Evolutionary conservation across 2,888 invertebrate genomes (phyloP).

Genomic region (Pheosia gnoma): DNA sequence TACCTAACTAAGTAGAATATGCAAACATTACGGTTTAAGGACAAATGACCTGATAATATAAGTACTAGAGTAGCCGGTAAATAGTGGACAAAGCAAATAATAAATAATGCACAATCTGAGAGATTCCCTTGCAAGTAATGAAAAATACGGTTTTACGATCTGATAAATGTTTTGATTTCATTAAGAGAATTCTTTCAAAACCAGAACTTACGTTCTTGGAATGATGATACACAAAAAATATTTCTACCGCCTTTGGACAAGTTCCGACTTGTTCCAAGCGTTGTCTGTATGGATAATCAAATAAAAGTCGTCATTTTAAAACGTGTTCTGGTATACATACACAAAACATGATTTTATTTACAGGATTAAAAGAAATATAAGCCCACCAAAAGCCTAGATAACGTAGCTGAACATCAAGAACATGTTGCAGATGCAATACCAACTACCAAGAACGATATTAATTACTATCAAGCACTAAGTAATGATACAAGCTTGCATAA

Average conservation of each 20-base stretch:
- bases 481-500: no score
- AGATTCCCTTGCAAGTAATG: no score
- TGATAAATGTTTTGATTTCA: not conserved
- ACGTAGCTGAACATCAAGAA: not conserved
- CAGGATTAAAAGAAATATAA: not conserved
- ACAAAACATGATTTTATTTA: not conserved
- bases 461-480: no score
- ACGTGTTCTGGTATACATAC: constrained; percentile 12
- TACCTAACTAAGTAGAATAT: no score
- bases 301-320: constrained; percentile 21
- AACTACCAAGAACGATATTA: not conserved
- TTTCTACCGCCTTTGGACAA: constrained; percentile 14
- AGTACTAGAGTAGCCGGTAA: no score
- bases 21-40: no score
- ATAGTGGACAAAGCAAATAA: no score
- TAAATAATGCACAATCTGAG: no score
- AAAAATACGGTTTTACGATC: no score
- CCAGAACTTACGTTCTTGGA: not conserved
- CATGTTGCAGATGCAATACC: not conserved
- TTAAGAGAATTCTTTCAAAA: not conserved
- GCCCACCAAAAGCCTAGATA: not conserved
- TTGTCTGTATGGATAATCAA: constrained; percentile 20
- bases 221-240: constrained; percentile 1
- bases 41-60: no score
- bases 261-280: constrained; percentile 23